A percentile compares a stretch with the other conserved stretches of the same genome.
These are phyloP conservation scores for Calvadosia cruxmelitensis DNA, from an alignment of 30 jellyfish, hydroid and myxozoan genomes.

Conservation along the genomic window DNA sequence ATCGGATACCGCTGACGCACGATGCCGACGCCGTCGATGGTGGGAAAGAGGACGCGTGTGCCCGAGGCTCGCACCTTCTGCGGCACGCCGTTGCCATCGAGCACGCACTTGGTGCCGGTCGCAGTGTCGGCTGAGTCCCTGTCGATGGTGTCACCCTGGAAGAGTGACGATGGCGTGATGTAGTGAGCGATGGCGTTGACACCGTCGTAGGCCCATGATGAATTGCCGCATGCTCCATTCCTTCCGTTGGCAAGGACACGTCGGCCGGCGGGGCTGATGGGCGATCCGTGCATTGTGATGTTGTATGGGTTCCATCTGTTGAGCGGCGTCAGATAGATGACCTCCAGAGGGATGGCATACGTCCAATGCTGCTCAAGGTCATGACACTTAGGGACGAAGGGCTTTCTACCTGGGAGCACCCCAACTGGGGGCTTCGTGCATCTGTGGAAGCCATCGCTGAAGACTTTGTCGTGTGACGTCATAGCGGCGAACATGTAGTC, in stretches of 20 bases:
- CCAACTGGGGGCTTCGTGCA: neutral
- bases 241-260: slow-evolving; percentile 33
- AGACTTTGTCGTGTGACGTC: slow-evolving; percentile 67
- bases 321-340: slow-evolving; percentile 80
- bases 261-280: slow-evolving; percentile 19
- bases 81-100: slow-evolving; percentile 18
- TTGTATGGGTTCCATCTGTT: slow-evolving; percentile 78
- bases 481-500: slow-evolving; percentile 64
- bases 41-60: slow-evolving; percentile 50
- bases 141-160: slow-evolving; percentile 24
- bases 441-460: slow-evolving; percentile 1
- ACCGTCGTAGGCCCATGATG: slow-evolving; percentile 40
- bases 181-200: slow-evolving; percentile 56
- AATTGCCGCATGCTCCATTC: slow-evolving; percentile 45
- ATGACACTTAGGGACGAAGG: slow-evolving; percentile 17
- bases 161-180: slow-evolving; percentile 66
- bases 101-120: slow-evolving; percentile 49
- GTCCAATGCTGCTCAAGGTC: slow-evolving; percentile 70
- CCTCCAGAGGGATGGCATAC: slow-evolving; percentile 86
- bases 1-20: slow-evolving; percentile 79
- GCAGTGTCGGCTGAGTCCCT: slow-evolving; percentile 73
- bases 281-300: slow-evolving; percentile 50
- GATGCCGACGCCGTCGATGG: slow-evolving; percentile 65
- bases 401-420: neutral
- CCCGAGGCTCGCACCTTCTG: slow-evolving; percentile 69